Percentiles rank a stretch among this genome's conserved stretches.
phyloP scores from a whole-genome alignment of 2,888 invertebrate genomes.

The Bursaphelenchus okinawaensis region DNA sequence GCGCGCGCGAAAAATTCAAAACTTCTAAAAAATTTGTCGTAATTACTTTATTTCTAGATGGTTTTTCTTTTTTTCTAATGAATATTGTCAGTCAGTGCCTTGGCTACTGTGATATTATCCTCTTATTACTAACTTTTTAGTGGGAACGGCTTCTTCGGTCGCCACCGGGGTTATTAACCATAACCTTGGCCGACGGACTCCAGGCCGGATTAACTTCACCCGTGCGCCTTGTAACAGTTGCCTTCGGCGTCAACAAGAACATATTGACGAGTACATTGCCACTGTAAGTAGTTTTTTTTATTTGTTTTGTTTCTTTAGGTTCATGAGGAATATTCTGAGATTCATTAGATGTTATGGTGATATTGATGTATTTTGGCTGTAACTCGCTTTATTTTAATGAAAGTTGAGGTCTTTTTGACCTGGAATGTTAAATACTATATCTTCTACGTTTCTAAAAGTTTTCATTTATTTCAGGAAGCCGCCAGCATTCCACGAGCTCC shows the following conservation, averaged over 20 bases:
- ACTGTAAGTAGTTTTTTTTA: not conserved
- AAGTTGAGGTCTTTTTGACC: too few species aligned
- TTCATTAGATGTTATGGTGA: too few species aligned
- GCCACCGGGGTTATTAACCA: not conserved
- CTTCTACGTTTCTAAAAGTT: too few species aligned
- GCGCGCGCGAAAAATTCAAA: too few species aligned
- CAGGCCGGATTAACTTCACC: not conserved
- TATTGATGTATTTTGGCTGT: not conserved
- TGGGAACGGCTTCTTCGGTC: constrained; percentile 6
- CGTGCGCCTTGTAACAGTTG: not conserved
- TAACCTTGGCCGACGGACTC: not conserved
- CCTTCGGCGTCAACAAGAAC: not conserved
- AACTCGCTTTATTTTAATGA: not conserved
- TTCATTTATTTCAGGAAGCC: not conserved
- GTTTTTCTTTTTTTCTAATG: too few species aligned
- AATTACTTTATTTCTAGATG: too few species aligned
- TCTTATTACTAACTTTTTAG: too few species aligned
- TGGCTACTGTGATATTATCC: too few species aligned
- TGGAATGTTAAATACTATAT: too few species aligned
- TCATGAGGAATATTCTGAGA: too few species aligned
- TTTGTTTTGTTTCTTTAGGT: not conserved
- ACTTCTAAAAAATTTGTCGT: not conserved
- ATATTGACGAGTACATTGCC: not conserved
- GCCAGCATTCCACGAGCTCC: not conserved
- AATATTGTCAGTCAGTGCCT: too few species aligned